phyloP scores from a whole-genome alignment of 2,113 vertebrate species.

The Chaenogobius annularis region DNA sequence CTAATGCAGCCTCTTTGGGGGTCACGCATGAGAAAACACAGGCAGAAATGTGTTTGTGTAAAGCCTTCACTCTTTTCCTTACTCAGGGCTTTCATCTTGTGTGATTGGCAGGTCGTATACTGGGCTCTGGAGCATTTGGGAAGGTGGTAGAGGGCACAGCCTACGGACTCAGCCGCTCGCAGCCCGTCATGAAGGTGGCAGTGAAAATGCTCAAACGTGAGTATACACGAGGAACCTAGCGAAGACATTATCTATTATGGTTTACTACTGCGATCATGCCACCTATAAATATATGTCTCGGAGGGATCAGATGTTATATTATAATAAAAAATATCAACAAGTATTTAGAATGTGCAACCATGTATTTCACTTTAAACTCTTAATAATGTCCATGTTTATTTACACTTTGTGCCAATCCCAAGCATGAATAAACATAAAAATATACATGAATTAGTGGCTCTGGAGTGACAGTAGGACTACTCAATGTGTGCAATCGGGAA shows the following conservation, averaged over 20 bases:
- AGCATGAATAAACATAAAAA: no score
- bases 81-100: constrained; percentile 1
- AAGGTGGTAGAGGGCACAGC: constrained; percentile 98
- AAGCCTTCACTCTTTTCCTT: background rate
- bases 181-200: constrained; percentile 97
- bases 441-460: no score
- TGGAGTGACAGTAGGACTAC: no score
- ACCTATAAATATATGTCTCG: background rate
- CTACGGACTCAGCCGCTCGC: constrained; percentile 93
- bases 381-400: no score
- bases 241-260: background rate
- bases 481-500: no score
- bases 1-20: constrained; percentile 9
- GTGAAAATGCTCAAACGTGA: constrained; percentile 99
- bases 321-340: no score
- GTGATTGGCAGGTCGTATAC: constrained; percentile 84
- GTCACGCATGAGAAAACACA: constrained; percentile 41
- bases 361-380: no score
- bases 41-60: constrained; percentile 22
- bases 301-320: no score
- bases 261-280: background rate
- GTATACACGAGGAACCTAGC: constrained; percentile 47
- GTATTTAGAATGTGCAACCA: no score
- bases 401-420: no score
- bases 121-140: constrained; percentile 96